Conservation (phyloP, 2,113 vertebrate species). For the Chitala chitala region DNA sequence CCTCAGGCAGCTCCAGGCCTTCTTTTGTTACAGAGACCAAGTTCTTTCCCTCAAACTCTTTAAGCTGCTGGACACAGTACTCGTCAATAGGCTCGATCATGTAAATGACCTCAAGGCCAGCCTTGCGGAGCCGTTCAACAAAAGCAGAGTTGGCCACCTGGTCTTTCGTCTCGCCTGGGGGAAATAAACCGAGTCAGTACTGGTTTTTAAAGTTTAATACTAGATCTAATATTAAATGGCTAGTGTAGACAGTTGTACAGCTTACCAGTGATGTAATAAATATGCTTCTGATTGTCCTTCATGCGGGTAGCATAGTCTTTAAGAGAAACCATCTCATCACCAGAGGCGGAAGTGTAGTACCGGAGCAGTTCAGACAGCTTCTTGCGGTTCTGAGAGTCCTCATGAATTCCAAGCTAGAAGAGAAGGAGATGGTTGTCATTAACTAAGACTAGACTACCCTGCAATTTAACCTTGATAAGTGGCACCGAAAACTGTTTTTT, state of each 20-base stretch:
- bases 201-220: too few species aligned
- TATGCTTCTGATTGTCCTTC: slow-evolving; percentile 42
- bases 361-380: slow-evolving; percentile 37
- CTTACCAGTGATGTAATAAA: slow-evolving; percentile 42
- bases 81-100: slow-evolving; percentile 80
- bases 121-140: slow-evolving; percentile 73
- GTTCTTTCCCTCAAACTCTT: slow-evolving; percentile 77
- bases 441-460: too few species aligned
- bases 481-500: too few species aligned
- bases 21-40: slow-evolving; percentile 78
- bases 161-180: slow-evolving; percentile 74
- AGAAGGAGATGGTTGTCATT: too few species aligned
- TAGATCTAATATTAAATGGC: too few species aligned
- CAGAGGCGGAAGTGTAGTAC: slow-evolving; percentile 36
- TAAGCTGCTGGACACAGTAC: slow-evolving; percentile 76
- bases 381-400: slow-evolving; percentile 42
- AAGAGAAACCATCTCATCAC: slow-evolving; percentile 37
- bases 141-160: slow-evolving; percentile 76
- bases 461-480: too few species aligned
- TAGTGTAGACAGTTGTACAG: too few species aligned
- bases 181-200: not conserved
- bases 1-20: slow-evolving; percentile 74
- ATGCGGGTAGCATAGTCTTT: slow-evolving; percentile 39
- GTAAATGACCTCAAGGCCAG: slow-evolving; percentile 73
- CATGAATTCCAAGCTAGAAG: slow-evolving; percentile 39